phyloP scores from a whole-genome alignment of 2,888 invertebrate genomes.

The Nephrotoma guestfalica region DNA sequence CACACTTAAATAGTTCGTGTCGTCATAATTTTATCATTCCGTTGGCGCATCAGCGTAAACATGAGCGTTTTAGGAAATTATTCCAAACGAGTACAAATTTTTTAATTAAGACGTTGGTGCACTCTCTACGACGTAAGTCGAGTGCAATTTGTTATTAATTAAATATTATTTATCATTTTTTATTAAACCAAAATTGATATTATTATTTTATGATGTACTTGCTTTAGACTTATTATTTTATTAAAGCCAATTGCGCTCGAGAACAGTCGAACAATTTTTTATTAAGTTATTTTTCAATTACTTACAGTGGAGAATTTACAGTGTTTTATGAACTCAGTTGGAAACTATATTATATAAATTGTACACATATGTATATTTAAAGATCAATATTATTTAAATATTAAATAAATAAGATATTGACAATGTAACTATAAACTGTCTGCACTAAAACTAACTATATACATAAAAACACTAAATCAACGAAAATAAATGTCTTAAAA shows the following conservation, averaged over 20 bases:
- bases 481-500: background rate
- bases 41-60: no score
- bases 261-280: background rate
- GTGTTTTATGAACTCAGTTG: background rate
- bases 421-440: background rate
- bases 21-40: background rate
- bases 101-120: no score
- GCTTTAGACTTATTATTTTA: background rate
- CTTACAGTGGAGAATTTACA: background rate
- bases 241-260: background rate
- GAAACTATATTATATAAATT: background rate
- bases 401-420: background rate
- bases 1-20: background rate
- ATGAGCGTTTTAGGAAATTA: background rate
- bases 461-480: background rate
- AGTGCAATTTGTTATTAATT: background rate
- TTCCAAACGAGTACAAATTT: background rate
- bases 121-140: background rate
- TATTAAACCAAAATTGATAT: background rate
- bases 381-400: background rate
- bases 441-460: background rate
- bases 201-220: background rate
- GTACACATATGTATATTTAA: background rate
- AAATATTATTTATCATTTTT: background rate
- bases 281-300: background rate